phyloP scores from a whole-genome alignment of 2,888 invertebrate genomes.

The Drosophila putrida region DNA sequence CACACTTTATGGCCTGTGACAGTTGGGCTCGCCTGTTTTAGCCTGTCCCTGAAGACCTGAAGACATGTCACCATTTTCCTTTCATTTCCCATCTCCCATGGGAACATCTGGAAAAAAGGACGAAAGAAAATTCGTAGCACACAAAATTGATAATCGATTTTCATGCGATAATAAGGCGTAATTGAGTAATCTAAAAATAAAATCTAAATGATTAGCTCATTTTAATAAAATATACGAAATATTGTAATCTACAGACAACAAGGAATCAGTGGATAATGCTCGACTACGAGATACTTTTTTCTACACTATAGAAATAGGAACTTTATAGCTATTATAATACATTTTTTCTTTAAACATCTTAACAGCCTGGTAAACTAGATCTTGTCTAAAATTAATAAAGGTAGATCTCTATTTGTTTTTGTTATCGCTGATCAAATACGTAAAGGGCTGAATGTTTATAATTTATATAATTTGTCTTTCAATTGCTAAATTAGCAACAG shows the following conservation, averaged over 20 bases:
- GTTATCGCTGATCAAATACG: no score
- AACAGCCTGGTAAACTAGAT: no score
- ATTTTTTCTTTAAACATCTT: no score
- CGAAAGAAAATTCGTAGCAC: not conserved
- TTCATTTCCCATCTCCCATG: not conserved
- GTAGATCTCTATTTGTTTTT: no score
- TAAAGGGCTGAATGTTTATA: no score
- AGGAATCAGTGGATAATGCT: not conserved
- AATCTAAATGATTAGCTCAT: slow-evolving; percentile 36
- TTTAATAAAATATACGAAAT: slow-evolving; percentile 2
- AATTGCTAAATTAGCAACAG: not conserved
- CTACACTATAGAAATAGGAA: no score
- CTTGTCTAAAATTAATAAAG: no score
- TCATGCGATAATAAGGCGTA: slow-evolving; percentile 28
- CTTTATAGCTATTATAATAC: no score
- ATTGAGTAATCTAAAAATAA: slow-evolving; percentile 47
- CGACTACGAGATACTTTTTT: not conserved
- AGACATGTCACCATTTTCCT: not conserved
- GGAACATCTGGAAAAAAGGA: not conserved
- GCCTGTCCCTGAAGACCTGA: slow-evolving; percentile 5
- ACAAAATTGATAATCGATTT: slow-evolving; percentile 38
- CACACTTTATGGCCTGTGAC: slow-evolving; percentile 61
- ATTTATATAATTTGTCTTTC: no score
- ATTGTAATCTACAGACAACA: not conserved
- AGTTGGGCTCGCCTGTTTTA: slow-evolving; percentile 33